phyloP scores from a whole-genome alignment of 2,797 vertebrate species.

The Chaenodraco wilsoni region DNA sequence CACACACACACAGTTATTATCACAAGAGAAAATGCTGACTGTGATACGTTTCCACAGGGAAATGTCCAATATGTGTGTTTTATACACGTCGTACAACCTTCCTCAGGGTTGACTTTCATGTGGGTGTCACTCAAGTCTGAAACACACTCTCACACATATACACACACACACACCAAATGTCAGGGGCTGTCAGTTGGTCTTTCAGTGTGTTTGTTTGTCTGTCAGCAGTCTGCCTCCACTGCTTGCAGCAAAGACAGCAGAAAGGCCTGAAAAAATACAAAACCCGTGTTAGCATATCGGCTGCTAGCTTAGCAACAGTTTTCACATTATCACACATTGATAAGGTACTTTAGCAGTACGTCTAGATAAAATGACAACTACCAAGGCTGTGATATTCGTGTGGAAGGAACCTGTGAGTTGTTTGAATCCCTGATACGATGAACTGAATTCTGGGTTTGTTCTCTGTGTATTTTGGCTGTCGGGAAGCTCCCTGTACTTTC shows the following conservation, averaged over 20 bases:
- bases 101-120: slow-evolving; percentile 28
- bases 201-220: slow-evolving; percentile 46
- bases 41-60: slow-evolving; percentile 25
- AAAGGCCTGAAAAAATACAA: slow-evolving; percentile 45
- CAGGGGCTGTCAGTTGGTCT: slow-evolving; percentile 30
- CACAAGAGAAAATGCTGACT: slow-evolving; percentile 39
- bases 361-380: slow-evolving; percentile 17
- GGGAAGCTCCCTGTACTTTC: slow-evolving; percentile 22
- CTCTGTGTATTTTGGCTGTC: slow-evolving; percentile 26
- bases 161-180: slow-evolving; percentile 1
- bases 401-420: slow-evolving; percentile 7
- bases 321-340: neutral
- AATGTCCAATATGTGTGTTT: slow-evolving; percentile 21
- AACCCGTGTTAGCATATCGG: slow-evolving; percentile 50
- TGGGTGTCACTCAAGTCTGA: slow-evolving; percentile 41
- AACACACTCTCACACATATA: neutral
- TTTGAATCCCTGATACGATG: slow-evolving; percentile 13
- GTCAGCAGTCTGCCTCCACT: slow-evolving; percentile 47
- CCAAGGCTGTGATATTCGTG: slow-evolving; percentile 4
- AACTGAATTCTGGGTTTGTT: slow-evolving; percentile 21
- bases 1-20: slow-evolving; percentile 14
- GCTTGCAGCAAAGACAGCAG: slow-evolving; percentile 27
- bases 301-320: slow-evolving; percentile 38
- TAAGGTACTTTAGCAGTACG: neutral
- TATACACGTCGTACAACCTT: slow-evolving; percentile 27